phyloP scores from a whole-genome alignment of 2,888 invertebrate genomes.

The Volucella inflata region DNA sequence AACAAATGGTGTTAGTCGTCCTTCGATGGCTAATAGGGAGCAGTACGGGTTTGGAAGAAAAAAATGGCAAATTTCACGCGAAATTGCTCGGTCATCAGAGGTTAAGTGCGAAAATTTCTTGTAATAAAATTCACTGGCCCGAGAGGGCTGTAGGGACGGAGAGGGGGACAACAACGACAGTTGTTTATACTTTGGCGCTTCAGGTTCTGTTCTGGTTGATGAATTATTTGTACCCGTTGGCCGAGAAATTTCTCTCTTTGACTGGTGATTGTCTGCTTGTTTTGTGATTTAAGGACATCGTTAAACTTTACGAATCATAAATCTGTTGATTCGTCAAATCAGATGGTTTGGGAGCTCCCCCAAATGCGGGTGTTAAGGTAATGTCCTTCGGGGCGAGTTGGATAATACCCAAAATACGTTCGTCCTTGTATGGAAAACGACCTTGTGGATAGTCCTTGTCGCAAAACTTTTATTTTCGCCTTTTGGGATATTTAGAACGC shows the following conservation, averaged over 20 bases:
- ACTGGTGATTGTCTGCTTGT: not conserved
- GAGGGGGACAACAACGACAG: not conserved
- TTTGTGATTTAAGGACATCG: constrained; percentile 21
- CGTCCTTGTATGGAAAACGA: too few relatives aligned
- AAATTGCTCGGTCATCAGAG: constrained; percentile 51
- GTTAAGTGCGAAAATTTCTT: constrained; percentile 50
- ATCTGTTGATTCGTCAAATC: not conserved
- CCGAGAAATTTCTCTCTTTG: not conserved
- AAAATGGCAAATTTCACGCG: constrained; percentile 44
- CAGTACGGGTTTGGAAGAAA: not conserved
- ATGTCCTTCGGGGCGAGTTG: too few relatives aligned
- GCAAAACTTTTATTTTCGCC: too few relatives aligned
- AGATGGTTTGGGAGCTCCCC: not conserved
- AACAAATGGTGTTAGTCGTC: constrained; percentile 13
- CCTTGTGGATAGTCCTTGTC: too few relatives aligned
- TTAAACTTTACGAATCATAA: constrained; percentile 28
- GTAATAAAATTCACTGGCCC: not conserved
- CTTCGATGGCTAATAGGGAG: not conserved
- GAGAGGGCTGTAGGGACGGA: not conserved
- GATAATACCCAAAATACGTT: too few relatives aligned
- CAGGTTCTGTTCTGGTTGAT: constrained; percentile 5
- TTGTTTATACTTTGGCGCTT: not conserved
- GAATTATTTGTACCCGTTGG: constrained; percentile 17
- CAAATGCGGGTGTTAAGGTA: too few relatives aligned
- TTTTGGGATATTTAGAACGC: too few relatives aligned